These are phyloP conservation scores for Arvicola amphibius DNA, from an alignment of 2,797 vertebrate species.

Conservation along the genomic window DNA sequence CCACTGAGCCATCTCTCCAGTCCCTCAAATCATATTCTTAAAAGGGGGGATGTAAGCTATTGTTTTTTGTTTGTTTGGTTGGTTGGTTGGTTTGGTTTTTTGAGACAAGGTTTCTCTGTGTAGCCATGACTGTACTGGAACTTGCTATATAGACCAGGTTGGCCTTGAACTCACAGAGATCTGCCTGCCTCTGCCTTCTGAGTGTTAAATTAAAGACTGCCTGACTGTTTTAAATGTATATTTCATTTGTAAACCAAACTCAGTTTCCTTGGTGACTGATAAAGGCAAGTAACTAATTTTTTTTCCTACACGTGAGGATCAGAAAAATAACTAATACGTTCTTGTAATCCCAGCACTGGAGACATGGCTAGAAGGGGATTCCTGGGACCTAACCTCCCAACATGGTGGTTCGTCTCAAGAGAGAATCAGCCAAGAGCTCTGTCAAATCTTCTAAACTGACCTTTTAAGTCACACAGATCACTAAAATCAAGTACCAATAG, in stretches of 20 bases:
- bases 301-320: neutral
- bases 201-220: no score
- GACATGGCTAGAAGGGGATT: neutral
- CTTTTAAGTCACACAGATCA: neutral
- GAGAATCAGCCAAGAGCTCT: neutral
- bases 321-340: neutral
- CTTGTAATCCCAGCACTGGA: neutral
- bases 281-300: neutral
- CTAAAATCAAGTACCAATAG: neutral
- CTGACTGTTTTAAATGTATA: neutral
- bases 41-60: neutral
- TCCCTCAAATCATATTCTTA: neutral
- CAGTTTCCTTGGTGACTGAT: neutral
- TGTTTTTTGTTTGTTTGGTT: neutral
- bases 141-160: no score
- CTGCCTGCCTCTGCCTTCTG: no score
- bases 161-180: no score
- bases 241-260: neutral
- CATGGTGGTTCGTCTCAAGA: neutral
- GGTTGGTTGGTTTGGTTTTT: neutral
- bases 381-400: neutral
- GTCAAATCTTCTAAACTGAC: neutral
- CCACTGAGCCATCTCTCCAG: no score
- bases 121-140: no score
- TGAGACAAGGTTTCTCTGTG: no score